Base-by-base conservation (phyloP, 2,113 vertebrate species). In the Mus pahari region DNA sequence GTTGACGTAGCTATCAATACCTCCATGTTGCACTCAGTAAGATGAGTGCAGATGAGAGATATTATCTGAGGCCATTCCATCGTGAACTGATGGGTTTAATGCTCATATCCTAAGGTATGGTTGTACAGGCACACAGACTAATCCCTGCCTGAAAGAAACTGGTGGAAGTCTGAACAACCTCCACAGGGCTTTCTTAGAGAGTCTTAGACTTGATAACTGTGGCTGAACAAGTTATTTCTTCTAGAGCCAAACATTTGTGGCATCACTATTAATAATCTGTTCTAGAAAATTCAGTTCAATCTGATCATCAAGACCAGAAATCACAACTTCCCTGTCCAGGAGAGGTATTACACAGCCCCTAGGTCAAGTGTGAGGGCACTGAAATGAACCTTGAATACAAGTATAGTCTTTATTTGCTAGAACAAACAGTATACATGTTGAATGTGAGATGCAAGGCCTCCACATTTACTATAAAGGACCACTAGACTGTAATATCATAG, bases 301-400 rank as follows among this genome's bases (percentile, higher is more conserved):
- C 39, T 26, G 22, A 11, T 42, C 20, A 28, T 45, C 42, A 75
- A 45, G 42, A 28, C 11, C 5, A 48, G 39, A 45, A 4, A 28
- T 26, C 74, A 45, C 11, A 86, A 4, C 8, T 74, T 36, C 22
- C 6, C 19, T 20, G 68, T 42, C 62, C 58, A 77, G 60, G 7
- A 94, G 62, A 73, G 88, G 75, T n/a, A 58, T 39, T 42, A 66
- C 36, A 55, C 0, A 50, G 62, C 88, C 36, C 75, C 70, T 19
- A 58, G 12, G 13, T 75, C 70, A 88, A 36, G 39, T 4, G 39
- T 26, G 73, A 75, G 22, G 11, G 39, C n/a, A 73, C 31, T 62
- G 31, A 96, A 64, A 26, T 79, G 86, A 86, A 91, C 20, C 58
- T 55, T 92, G 64, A 93, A 94, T 24, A 70, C n/a, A 70, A 3